These are phyloP conservation scores for Pseudobourletiella spinata DNA, from an alignment of 1,140 invertebrate species.

Conservation along the genomic window DNA sequence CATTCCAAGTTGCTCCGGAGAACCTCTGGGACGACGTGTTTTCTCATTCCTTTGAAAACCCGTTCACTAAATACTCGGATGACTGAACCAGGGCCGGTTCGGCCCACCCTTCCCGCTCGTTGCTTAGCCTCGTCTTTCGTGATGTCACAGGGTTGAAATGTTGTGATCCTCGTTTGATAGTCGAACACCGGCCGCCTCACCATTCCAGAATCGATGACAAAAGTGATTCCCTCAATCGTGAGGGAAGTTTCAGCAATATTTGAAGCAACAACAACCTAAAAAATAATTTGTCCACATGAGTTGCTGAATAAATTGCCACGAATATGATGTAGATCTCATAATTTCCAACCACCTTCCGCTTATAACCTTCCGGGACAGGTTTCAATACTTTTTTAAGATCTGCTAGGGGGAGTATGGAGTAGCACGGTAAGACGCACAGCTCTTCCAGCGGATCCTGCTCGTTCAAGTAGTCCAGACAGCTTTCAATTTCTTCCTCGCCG, in stretches of 20 bases:
- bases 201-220: conserved; percentile 17
- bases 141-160: conserved; percentile 55
- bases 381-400: not conserved
- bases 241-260: conserved; percentile 25
- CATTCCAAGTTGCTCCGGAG: conserved; percentile 89
- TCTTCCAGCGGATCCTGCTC: not conserved
- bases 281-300: not conserved
- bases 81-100: conserved; percentile 71
- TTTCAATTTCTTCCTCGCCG: conserved; percentile 4
- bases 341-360: conserved; percentile 2
- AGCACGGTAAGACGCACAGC: not conserved
- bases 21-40: conserved; percentile 99
- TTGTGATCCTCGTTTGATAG: conserved; percentile 54
- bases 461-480: not conserved
- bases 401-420: not conserved
- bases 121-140: conserved; percentile 66
- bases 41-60: conserved; percentile 98
- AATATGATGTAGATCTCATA: not conserved
- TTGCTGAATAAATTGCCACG: not conserved
- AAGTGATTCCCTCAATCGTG: conserved; percentile 20
- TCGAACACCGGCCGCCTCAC: conserved; percentile 7
- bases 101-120: conserved; percentile 70
- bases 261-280: conserved; percentile 17
- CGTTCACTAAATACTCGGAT: conserved; percentile 86
- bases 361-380: not conserved